A percentile compares a stretch with the other conserved stretches of the same genome.
Conservation (phyloP, 2,113 vertebrate species). For the Rhinogobius similis region DNA sequence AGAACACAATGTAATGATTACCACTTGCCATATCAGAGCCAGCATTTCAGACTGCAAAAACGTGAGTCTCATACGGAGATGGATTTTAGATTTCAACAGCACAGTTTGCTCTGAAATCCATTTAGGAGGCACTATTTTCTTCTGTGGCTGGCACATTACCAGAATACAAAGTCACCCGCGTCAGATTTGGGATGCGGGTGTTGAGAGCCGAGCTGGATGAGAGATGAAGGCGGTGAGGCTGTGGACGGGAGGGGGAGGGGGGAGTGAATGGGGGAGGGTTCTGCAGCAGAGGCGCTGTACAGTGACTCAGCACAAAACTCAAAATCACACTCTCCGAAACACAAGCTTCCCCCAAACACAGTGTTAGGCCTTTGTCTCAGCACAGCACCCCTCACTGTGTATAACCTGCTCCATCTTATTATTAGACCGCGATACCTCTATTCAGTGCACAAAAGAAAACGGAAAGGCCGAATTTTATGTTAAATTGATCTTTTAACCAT, state of each 20-base stretch:
- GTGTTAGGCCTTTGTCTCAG: constrained; percentile 31
- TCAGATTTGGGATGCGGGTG: constrained; percentile 3
- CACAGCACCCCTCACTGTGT: constrained; percentile 11
- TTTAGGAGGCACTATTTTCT: background rate
- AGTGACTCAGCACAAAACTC: constrained; percentile 78
- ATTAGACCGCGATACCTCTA: background rate
- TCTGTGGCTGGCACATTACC: background rate
- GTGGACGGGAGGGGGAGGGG: constrained; percentile 35
- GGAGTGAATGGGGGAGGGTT: constrained; percentile 64
- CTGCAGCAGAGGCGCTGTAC: constrained; percentile 78
- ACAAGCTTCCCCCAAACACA: constrained; percentile 45
- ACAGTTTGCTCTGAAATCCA: background rate
- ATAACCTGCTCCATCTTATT: constrained; percentile 10
- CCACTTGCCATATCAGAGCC: too few species aligned
- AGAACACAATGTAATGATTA: background rate
- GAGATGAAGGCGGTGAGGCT: constrained; percentile 47
- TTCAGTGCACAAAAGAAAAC: too few species aligned
- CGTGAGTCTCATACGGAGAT: background rate
- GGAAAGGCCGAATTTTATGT: too few species aligned
- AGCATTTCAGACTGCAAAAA: background rate
- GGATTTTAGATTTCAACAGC: background rate
- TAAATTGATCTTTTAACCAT: too few species aligned
- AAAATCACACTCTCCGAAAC: constrained; percentile 15
- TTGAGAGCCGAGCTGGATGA: constrained; percentile 17
- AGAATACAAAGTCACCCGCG: background rate